Percentiles rank a stretch among this genome's conserved stretches.
phyloP scores from a whole-genome alignment of 1,140 invertebrate species.

The Plectrocnemia conspersa region DNA sequence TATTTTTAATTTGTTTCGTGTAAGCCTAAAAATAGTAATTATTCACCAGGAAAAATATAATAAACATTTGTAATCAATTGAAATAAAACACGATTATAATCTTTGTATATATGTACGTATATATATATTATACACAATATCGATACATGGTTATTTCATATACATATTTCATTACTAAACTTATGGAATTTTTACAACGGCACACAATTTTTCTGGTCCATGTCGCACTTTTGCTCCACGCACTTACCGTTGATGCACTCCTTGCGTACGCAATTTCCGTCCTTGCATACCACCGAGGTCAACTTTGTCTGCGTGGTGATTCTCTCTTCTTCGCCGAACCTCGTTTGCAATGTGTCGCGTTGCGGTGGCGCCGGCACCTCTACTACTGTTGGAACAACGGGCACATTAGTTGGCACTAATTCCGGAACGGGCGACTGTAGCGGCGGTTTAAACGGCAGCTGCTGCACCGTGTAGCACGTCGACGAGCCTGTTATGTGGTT shows the following conservation, averaged over 20 bases:
- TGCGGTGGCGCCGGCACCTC: background rate
- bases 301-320: background rate
- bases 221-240: conserved; percentile 25
- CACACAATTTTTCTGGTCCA: conserved; percentile 22
- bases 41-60: too few species aligned
- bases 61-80: too few species aligned
- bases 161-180: too few species aligned
- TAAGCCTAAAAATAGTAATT: too few species aligned
- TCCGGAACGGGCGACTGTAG: background rate
- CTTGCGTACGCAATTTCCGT: conserved; percentile 18
- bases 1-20: too few species aligned
- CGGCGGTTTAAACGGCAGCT: background rate
- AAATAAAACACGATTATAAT: too few species aligned
- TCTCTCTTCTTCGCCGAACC: conserved; percentile 4
- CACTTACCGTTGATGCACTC: conserved; percentile 24
- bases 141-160: background rate
- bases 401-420: background rate
- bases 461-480: background rate
- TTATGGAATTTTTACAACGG: too few species aligned
- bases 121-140: too few species aligned
- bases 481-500: background rate
- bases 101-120: too few species aligned
- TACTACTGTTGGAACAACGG: conserved; percentile 8
- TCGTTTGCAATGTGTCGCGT: background rate
- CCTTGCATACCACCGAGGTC: conserved; percentile 14